A percentile compares a stretch with the other conserved stretches of the same genome.
phyloP scores from a whole-genome alignment of 2,797 vertebrate species.

The Apogon hyalosoma region DNA sequence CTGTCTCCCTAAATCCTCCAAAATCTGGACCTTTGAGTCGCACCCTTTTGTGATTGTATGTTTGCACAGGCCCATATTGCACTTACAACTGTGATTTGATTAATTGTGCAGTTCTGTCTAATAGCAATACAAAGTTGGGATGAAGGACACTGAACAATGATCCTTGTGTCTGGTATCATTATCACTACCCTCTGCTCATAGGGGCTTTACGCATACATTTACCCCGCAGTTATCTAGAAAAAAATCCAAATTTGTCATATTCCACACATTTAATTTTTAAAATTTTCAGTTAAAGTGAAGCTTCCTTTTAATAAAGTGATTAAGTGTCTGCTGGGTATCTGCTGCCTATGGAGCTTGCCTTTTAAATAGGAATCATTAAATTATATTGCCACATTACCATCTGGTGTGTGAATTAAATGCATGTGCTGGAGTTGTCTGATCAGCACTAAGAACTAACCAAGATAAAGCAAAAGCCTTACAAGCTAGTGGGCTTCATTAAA shows the following conservation, averaged over 20 bases:
- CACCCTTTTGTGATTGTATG: too few relatives aligned
- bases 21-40: too few relatives aligned
- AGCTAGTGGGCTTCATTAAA: constrained; percentile 26
- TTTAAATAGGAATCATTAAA: constrained; percentile 40
- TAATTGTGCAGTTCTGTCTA: too few relatives aligned
- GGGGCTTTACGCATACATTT: too few relatives aligned
- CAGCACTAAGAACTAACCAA: constrained; percentile 31
- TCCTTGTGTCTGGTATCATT: too few relatives aligned
- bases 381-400: constrained; percentile 36
- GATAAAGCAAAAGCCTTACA: constrained; percentile 19
- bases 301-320: constrained; percentile 34
- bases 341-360: constrained; percentile 19
- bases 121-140: too few relatives aligned
- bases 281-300: background rate
- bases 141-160: too few relatives aligned
- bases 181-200: background rate
- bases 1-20: too few relatives aligned
- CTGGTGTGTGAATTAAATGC: constrained; percentile 41
- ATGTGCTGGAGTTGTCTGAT: constrained; percentile 35
- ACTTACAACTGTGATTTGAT: too few relatives aligned
- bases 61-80: too few relatives aligned
- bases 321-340: constrained; percentile 3
- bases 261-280: background rate
- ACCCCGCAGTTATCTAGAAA: background rate
- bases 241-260: background rate